Evolutionary conservation across 1,140 invertebrate species (phyloP).

Genomic region (Sweltsa coloradensis): DNA sequence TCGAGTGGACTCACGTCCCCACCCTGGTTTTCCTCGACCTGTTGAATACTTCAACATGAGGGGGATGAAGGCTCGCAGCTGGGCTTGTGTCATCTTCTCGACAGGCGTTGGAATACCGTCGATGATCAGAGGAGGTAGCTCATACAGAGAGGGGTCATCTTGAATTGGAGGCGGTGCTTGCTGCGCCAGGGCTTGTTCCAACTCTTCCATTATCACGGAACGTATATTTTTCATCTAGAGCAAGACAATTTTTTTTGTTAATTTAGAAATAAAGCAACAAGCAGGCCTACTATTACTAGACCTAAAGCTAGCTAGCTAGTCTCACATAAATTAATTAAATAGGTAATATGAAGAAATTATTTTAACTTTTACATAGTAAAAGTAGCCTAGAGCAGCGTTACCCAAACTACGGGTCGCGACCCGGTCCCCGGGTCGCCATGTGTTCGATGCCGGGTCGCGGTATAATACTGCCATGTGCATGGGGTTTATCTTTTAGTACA

Average conservation of each 20-base stretch:
- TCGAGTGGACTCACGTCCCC: conserved; percentile 89
- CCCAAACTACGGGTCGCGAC: no score
- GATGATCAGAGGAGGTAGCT: conserved; percentile 89
- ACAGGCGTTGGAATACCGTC: conserved; percentile 96
- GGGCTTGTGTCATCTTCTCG: conserved; percentile 98
- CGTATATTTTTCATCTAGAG: conserved; percentile 66
- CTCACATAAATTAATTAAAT: no score
- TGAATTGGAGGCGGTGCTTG: conserved; percentile 85
- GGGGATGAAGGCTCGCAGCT: conserved; percentile 90
- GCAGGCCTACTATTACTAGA: no score
- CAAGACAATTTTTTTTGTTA: conserved; percentile 14
- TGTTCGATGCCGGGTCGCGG: no score
- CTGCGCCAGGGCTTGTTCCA: conserved; percentile 83
- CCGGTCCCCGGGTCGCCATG: no score
- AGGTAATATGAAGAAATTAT: no score
- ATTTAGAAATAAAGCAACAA: no score
- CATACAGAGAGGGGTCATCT: conserved; percentile 86
- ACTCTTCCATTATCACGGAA: conserved; percentile 84
- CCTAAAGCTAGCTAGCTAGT: no score
- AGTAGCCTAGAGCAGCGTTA: no score
- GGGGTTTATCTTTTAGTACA: no score
- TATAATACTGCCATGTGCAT: no score
- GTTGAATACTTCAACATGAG: conserved; percentile 97
- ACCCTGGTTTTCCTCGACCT: conserved; percentile 90
- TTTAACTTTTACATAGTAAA: no score